Base-by-base conservation (phyloP, 2,888 invertebrate genomes). In the Thymelicus acteon region DNA sequence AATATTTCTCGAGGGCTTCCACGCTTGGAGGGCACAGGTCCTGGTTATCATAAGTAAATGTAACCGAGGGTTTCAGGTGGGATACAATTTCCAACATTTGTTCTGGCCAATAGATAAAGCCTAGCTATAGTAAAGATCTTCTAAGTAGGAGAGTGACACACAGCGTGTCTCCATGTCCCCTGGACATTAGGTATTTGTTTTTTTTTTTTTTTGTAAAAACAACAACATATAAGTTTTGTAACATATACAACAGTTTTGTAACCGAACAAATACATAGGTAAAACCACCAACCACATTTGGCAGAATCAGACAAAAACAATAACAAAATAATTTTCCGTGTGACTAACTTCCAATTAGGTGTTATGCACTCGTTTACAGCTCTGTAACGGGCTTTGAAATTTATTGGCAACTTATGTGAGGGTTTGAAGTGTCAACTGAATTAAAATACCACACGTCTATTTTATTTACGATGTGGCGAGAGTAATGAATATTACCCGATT, bases 341-440 rank as follows among this genome's bases (percentile, higher is more conserved):
- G 76, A 76, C 72, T 76, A 75, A 76, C 48, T 57, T 71, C 72
- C 63, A 75, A 76, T 75, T 74, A 75, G 10, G 24, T 63, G 69
- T 71, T 64, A 66, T 70, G 60, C 57, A 71, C 58, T 71, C 58
- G 31, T 72, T 69, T 72, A 75, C 31, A 57, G 68, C 61, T 68
- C 71, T 62, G 63, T 72, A 72, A 73, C 64, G 71, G 63, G 52
- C 60, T 67, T 72, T 69, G 19, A 72, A 74, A 75, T 76, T 74
- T 76, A 76, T 74, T 75, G 49, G 58, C 40, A 49, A 52, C 49
- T 60, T 60, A 48, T 65, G 60, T 60, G 57, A 52, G 63, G 69
- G 63, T 72, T 72, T 64, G 58, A 73, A 72, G 72, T 66, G 67
- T 60, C 65, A 58, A 62, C 67, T 60, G 70, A 66, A 67, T 66